phyloP scores from a whole-genome alignment of 1,140 invertebrate genomes.

The Cydia strobilella region DNA sequence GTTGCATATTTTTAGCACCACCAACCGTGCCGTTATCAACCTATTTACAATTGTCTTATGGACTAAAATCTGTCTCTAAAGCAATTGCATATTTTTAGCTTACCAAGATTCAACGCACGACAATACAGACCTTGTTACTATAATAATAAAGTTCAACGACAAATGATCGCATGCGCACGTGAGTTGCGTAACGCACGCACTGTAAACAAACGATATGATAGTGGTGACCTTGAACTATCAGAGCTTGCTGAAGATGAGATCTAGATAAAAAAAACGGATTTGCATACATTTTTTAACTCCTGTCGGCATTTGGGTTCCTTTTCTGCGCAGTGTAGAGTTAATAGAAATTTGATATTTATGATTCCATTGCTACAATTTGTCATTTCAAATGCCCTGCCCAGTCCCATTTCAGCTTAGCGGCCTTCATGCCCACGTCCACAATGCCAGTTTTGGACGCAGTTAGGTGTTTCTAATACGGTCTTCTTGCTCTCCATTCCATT shows the following conservation, averaged over 20 bases:
- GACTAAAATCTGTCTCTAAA: neutral
- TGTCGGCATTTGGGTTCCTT: neutral
- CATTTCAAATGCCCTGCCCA: too few relatives aligned
- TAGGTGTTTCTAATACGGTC: too few relatives aligned
- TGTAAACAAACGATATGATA: constrained; percentile 29
- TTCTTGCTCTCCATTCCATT: too few relatives aligned
- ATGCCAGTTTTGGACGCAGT: too few relatives aligned
- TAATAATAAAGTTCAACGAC: neutral
- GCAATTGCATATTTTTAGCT: neutral
- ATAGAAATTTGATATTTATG: too few relatives aligned
- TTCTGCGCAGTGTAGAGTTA: too few relatives aligned
- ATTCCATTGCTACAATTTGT: too few relatives aligned
- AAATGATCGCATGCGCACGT: neutral
- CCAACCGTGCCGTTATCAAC: neutral
- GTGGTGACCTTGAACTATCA: constrained; percentile 23
- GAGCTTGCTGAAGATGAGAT: neutral
- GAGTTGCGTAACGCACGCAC: constrained; percentile 26
- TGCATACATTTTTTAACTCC: neutral
- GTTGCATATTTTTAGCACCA: constrained; percentile 26
- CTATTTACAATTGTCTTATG: neutral
- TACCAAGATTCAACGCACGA: neutral
- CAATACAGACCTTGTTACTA: neutral
- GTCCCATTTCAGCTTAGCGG: too few relatives aligned
- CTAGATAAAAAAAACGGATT: neutral
- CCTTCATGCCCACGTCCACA: too few relatives aligned